Percentiles rank a stretch among this genome's conserved stretches.
Conservation (phyloP, 2,797 vertebrate genomes). For the Peromyscus nudipes region DNA sequence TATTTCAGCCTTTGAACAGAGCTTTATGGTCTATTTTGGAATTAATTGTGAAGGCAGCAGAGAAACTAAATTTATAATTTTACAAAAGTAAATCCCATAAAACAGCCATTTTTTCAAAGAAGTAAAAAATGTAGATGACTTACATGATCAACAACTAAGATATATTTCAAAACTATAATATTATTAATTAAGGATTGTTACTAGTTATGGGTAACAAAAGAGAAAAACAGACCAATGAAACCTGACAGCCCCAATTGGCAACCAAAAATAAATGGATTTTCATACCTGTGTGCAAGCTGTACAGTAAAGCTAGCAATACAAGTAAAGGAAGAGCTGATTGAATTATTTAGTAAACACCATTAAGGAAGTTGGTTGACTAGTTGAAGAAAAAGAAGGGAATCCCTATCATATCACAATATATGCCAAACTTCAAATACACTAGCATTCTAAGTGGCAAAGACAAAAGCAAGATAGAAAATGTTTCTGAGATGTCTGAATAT, state of each 20-base stretch:
- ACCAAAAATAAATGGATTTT: not conserved
- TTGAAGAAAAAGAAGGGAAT: not conserved
- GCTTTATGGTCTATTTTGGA: not conserved
- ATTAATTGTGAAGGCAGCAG: not conserved
- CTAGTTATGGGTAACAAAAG: not conserved
- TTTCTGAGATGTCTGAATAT: not conserved
- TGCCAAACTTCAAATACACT: not conserved
- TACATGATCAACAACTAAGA: not conserved
- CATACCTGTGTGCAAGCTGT: no score
- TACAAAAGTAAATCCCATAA: not conserved
- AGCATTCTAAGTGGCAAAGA: conserved; percentile 2
- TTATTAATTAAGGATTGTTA: not conserved
- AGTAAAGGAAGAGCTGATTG: not conserved
- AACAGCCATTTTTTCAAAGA: not conserved
- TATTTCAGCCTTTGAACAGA: not conserved
- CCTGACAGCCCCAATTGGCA: not conserved
- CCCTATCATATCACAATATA: not conserved
- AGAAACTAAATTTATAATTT: conserved; percentile 2
- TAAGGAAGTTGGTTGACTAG: not conserved
- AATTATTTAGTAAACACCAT: not conserved
- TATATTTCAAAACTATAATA: conserved; percentile 4
- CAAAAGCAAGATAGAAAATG: conserved; percentile 5
- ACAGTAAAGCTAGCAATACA: not conserved
- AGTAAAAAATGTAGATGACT: not conserved
- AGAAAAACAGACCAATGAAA: not conserved